phyloP scores from a whole-genome alignment of 2,888 invertebrate species.

The Neoascia interrupta region DNA sequence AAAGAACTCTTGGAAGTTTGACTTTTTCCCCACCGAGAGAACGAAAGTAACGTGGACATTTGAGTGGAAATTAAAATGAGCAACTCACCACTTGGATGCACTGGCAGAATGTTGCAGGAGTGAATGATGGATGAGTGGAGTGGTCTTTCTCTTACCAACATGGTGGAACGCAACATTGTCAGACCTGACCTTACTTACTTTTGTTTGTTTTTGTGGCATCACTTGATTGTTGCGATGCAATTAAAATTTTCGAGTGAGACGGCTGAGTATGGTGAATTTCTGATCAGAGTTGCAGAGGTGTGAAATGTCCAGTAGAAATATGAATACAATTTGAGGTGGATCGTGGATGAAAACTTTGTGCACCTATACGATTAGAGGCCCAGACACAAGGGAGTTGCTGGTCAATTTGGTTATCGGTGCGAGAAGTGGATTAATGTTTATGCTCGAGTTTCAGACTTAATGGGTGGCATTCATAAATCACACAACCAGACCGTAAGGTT shows the following conservation, averaged over 20 bases:
- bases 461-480: conserved; percentile 24
- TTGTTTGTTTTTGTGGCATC: conserved; percentile 3
- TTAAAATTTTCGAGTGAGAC: conserved; percentile 10
- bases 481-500: no score
- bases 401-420: conserved; percentile 41
- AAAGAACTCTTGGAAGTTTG: conserved; percentile 40
- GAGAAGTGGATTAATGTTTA: conserved; percentile 3
- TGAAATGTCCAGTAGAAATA: not conserved
- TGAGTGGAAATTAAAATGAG: conserved; percentile 48
- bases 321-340: no score
- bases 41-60: no score
- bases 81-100: conserved; percentile 41
- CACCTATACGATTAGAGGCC: conserved; percentile 25
- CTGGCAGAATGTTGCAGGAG: conserved; percentile 52
- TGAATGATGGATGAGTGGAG: conserved; percentile 19
- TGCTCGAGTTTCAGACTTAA: conserved; percentile 7
- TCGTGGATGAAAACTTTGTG: not conserved
- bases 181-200: conserved; percentile 37
- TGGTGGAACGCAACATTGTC: conserved; percentile 1
- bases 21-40: no score
- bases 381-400: conserved; percentile 43
- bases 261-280: not conserved
- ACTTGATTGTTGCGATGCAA: conserved; percentile 2
- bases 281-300: not conserved
- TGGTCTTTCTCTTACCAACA: no score